Evolutionary conservation across 2,113 vertebrate genomes (phyloP).

Genomic region (Pelmatolapia mariae): DNA sequence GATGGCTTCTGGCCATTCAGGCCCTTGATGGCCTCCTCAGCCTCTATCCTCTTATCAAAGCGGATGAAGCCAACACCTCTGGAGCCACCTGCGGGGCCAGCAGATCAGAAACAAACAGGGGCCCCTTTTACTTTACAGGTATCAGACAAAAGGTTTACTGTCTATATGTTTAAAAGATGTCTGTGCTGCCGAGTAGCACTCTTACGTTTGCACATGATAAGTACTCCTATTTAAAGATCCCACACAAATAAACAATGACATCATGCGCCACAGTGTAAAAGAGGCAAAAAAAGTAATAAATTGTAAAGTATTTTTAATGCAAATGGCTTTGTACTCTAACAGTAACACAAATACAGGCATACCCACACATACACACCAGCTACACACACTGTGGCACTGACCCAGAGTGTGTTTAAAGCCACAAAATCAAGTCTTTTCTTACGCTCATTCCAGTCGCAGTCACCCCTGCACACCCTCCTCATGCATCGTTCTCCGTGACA

Average conservation of each 20-base stretch:
- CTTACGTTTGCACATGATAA: not conserved
- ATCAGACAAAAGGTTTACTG: not conserved
- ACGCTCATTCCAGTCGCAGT: not conserved
- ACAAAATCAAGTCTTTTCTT: slow-evolving; percentile 12
- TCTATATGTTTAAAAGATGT: not conserved
- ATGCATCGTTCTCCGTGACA: slow-evolving; percentile 48
- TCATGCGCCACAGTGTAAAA: not conserved
- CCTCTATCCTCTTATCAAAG: slow-evolving; percentile 99
- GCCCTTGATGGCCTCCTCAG: slow-evolving; percentile 99
- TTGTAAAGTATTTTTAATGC: not conserved
- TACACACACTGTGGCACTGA: not conserved
- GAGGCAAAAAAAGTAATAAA: not conserved
- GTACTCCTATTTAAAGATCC: not conserved
- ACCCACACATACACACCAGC: not conserved
- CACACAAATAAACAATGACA: not conserved
- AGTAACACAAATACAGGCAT: not conserved
- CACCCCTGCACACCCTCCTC: slow-evolving; percentile 1
- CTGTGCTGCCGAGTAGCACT: not conserved
- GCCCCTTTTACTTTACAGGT: slow-evolving; percentile 65
- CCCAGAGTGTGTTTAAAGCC: not conserved
- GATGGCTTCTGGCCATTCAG: slow-evolving; percentile 99
- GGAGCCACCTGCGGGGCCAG: slow-evolving; percentile 90
- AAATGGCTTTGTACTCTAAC: not conserved
- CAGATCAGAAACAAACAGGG: slow-evolving; percentile 71
- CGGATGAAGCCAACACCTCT: slow-evolving; percentile 99